Base-by-base conservation (phyloP, 2,797 vertebrate species). In the Valencia hispanica region DNA sequence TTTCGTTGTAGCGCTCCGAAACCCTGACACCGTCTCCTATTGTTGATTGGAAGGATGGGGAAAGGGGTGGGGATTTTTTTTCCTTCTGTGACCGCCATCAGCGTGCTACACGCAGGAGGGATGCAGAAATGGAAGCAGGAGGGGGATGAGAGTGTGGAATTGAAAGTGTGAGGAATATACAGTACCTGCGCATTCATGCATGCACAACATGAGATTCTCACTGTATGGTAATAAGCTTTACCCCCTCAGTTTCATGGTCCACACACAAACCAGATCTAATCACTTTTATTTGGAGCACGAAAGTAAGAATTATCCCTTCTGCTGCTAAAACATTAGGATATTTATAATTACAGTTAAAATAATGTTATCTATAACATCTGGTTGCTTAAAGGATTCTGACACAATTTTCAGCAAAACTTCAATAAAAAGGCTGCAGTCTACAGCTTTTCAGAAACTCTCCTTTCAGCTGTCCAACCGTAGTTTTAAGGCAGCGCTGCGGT, bases 11-110 rank as follows among this genome's bases (percentile, higher is more conserved):
- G 69, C 45, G 2, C 84, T 73, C 79, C 70, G 74, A 73, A 86
- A 88, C 78, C 80, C 85, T 69, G 89, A 94, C 92, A 94, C 91
- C 87, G 92, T 91, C 87, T 90, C 68, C 89, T 89, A 90, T 92
- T 94, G 92, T 92, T 66, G 83, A 82, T 25, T 57, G 78, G 78
- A 85, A 34, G 74, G 86, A 84, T 75, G 82, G 80, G 32, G 74
- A 77, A 61, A 5, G 66, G 50, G 34, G 84, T 81, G 72, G 43
- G 76, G 66, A 75, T 75, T 68, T 36, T 70, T 68, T 55, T 45
- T 71, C 32, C n/a, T 50, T 55, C 9, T n/a, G 72, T 55, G 51
- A 71, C 74, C n/a, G 30, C 68, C 72, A 87, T 82, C 79, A 82
- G 69, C 65, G 77, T 73, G 79, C 80, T 25, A 84, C 80, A 86